These are phyloP conservation scores for Hirtodrosophila histrioides DNA, from an alignment of 2,888 invertebrate species.

Conservation along the genomic window DNA sequence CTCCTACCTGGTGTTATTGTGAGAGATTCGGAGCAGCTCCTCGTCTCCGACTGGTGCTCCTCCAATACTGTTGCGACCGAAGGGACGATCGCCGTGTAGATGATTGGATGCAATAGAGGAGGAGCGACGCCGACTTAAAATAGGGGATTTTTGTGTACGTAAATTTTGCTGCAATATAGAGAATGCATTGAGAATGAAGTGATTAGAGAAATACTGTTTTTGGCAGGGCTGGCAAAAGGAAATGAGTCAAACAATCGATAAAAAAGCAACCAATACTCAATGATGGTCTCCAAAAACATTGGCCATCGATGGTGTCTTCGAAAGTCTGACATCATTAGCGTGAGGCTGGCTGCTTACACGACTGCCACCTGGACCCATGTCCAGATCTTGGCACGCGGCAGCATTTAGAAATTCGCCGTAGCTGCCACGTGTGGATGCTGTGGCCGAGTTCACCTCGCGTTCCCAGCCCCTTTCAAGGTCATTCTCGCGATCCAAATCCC, in stretches of 20 bases:
- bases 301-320: too few species aligned
- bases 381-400: conserved; percentile 1
- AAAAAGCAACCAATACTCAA: too few species aligned
- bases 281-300: too few species aligned
- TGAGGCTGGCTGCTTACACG: conserved; percentile 31
- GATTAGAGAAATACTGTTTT: not conserved
- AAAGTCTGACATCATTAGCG: too few species aligned
- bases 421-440: conserved; percentile 2
- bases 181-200: not conserved
- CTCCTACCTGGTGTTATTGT: conserved; percentile 73
- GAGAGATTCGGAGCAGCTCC: conserved; percentile 34
- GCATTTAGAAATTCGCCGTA: conserved; percentile 53
- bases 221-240: too few species aligned
- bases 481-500: conserved; percentile 15
- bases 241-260: too few species aligned
- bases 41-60: conserved; percentile 22
- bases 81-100: conserved; percentile 74
- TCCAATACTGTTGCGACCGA: conserved; percentile 49
- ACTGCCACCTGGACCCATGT: conserved; percentile 14
- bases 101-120: conserved; percentile 82
- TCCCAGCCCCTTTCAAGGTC: conserved; percentile 8
- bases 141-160: conserved; percentile 79
- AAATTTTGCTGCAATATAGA: conserved; percentile 38
- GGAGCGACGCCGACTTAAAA: conserved; percentile 81
- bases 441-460: conserved; percentile 2